Conservation (phyloP, 2,888 invertebrate species). For the Noctua janthe region DNA sequence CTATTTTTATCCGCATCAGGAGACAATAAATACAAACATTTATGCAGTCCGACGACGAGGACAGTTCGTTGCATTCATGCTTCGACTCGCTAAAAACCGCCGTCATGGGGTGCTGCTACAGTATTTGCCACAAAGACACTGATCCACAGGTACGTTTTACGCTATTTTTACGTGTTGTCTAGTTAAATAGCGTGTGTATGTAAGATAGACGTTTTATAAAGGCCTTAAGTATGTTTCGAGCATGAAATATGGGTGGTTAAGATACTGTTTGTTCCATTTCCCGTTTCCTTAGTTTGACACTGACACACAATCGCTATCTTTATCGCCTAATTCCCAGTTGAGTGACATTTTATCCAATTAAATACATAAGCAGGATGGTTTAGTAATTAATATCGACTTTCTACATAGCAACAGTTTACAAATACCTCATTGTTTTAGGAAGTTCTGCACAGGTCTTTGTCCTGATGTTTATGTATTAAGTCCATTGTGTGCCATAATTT, state of each 20-base stretch:
- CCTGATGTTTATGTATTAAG: conserved; percentile 33
- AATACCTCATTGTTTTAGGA: conserved; percentile 43
- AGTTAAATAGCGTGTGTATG: conserved; percentile 23
- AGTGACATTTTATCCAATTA: conserved; percentile 71
- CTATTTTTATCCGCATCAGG: conserved; percentile 85
- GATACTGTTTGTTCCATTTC: conserved; percentile 45
- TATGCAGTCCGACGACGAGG: conserved; percentile 88
- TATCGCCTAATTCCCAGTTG: conserved; percentile 76
- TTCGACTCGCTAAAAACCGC: conserved; percentile 86
- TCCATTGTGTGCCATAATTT: conserved; percentile 28
- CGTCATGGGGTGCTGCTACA: conserved; percentile 93
- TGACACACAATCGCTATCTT: conserved; percentile 58
- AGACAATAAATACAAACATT: conserved; percentile 84
- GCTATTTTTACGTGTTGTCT: conserved; percentile 43
- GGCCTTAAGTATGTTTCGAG: conserved; percentile 8
- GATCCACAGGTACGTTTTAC: conserved; percentile 91
- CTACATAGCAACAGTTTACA: conserved; percentile 37
- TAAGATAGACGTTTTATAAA: conserved; percentile 6
- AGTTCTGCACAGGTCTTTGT: conserved; percentile 18
- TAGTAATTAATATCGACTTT: conserved; percentile 15
- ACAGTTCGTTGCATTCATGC: conserved; percentile 87
- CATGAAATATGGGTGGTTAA: conserved; percentile 35
- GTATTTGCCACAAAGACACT: conserved; percentile 93
- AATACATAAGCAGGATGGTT: conserved; percentile 46
- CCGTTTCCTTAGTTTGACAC: conserved; percentile 50